These are phyloP conservation scores for Harpegnathos saltator DNA, from an alignment of 1,140 invertebrate genomes.

Conservation along the genomic window DNA sequence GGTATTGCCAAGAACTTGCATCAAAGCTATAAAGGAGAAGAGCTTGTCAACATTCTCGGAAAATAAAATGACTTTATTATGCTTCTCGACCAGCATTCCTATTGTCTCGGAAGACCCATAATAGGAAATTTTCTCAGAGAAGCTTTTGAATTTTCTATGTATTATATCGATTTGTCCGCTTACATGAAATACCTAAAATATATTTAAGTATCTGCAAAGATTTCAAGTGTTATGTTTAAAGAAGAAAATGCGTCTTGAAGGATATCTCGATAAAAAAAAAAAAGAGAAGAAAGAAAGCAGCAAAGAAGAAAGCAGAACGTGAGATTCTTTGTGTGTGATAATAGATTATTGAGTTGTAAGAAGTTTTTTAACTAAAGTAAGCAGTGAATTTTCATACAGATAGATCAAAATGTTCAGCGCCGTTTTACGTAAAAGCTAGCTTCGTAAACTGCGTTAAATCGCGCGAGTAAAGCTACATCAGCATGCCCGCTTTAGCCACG, in stretches of 20 bases:
- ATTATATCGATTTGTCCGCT: constrained; percentile 28
- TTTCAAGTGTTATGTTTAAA: not conserved
- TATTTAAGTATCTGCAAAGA: not conserved
- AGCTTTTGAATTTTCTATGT: not conserved
- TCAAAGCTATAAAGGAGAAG: constrained; percentile 2
- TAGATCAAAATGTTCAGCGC: no score
- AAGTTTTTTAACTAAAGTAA: no score
- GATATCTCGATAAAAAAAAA: no score
- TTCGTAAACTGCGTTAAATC: no score
- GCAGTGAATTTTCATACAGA: no score
- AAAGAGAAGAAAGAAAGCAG: no score
- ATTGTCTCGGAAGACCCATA: not conserved
- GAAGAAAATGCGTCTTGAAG: not conserved
- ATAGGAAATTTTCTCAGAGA: not conserved
- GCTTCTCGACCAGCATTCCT: not conserved
- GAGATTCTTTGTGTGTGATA: no score
- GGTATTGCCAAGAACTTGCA: constrained; percentile 35
- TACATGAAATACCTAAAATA: constrained; percentile 18
- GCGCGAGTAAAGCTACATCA: no score
- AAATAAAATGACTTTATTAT: constrained; percentile 22
- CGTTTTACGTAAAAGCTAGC: no score
- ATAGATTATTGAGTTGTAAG: no score
- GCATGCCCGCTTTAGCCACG: no score
- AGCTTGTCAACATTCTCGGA: constrained; percentile 10
- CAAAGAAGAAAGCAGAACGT: no score